Percentiles rank a stretch among this genome's conserved stretches.
phyloP scores from a whole-genome alignment of 2,888 invertebrate genomes.

The Rhagium mordax region DNA sequence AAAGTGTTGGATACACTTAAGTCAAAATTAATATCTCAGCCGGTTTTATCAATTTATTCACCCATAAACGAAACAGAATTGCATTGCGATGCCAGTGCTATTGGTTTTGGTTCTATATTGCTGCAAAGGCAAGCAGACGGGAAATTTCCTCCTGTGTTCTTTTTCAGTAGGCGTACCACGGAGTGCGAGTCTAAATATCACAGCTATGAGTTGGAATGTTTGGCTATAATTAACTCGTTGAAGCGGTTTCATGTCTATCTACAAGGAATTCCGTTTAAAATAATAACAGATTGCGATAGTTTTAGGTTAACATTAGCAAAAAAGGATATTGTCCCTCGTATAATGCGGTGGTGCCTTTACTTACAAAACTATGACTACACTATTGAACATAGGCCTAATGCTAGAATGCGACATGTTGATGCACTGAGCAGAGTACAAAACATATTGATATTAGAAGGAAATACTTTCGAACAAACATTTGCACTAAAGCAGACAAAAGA shows the following conservation, averaged over 20 bases:
- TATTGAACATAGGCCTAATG: constrained; percentile 44
- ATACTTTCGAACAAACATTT: background rate
- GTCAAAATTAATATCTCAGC: constrained; percentile 46
- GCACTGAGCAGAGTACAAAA: background rate
- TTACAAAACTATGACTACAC: no score
- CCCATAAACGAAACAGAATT: constrained; percentile 58
- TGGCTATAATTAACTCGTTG: constrained; percentile 54
- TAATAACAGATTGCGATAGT: no score
- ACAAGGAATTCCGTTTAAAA: constrained; percentile 56
- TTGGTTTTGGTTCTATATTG: constrained; percentile 59
- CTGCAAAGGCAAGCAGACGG: constrained; percentile 58
- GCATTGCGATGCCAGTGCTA: constrained; percentile 61
- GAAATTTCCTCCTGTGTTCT: constrained; percentile 59
- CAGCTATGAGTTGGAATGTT: constrained; percentile 60
- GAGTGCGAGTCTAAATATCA: constrained; percentile 57
- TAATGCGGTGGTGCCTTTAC: constrained; percentile 56
- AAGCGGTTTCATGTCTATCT: constrained; percentile 57
- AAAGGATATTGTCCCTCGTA: constrained; percentile 59
- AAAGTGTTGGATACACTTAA: constrained; percentile 50
- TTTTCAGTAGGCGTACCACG: constrained; percentile 59
- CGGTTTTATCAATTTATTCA: constrained; percentile 59
- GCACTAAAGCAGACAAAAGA: background rate
- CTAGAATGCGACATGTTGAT: constrained; percentile 59
- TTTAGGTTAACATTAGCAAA: constrained; percentile 54
- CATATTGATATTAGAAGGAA: no score